Evolutionary conservation across 2,888 invertebrate genomes (phyloP).

Genomic region (Pristionchus maxplancki): DNA sequence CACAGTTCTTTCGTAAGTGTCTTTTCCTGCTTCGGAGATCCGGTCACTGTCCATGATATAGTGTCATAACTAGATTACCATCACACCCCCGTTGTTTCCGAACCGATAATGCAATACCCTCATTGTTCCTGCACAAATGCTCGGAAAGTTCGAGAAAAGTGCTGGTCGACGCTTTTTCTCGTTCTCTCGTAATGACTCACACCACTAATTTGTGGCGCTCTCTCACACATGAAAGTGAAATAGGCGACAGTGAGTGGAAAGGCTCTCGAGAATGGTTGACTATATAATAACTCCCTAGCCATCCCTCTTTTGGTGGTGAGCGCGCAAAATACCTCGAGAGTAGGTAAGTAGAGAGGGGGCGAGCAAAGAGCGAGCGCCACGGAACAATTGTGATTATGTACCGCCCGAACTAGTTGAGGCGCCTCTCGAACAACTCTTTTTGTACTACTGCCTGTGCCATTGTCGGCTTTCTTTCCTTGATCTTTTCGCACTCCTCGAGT

Average conservation of each 20-base stretch:
- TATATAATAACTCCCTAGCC: constrained; percentile 40
- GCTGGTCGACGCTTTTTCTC: not conserved
- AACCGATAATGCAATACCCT: not conserved
- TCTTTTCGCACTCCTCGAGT: not conserved
- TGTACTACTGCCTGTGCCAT: not conserved
- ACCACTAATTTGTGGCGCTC: constrained; percentile 34
- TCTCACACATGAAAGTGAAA: not conserved
- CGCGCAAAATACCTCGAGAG: constrained; percentile 34
- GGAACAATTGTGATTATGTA: constrained; percentile 45
- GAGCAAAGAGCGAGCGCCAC: not conserved
- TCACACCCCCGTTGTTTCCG: not conserved
- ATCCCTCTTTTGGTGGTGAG: not conserved
- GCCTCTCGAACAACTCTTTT: constrained; percentile 40
- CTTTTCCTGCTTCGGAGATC: not conserved
- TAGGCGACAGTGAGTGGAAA: not conserved
- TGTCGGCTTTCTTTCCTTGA: not conserved
- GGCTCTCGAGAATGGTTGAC: not conserved
- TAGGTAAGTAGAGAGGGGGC: constrained; percentile 28
- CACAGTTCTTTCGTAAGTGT: constrained; percentile 2
- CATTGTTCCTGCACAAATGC: not conserved
- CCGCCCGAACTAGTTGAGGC: constrained; percentile 25
- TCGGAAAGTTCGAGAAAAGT: not conserved
- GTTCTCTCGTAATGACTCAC: constrained; percentile 44
- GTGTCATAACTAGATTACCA: constrained; percentile 23
- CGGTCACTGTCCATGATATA: not conserved